Evolutionary conservation across 2,113 vertebrate species (phyloP).

Genomic region (Vicugna pacos): DNA sequence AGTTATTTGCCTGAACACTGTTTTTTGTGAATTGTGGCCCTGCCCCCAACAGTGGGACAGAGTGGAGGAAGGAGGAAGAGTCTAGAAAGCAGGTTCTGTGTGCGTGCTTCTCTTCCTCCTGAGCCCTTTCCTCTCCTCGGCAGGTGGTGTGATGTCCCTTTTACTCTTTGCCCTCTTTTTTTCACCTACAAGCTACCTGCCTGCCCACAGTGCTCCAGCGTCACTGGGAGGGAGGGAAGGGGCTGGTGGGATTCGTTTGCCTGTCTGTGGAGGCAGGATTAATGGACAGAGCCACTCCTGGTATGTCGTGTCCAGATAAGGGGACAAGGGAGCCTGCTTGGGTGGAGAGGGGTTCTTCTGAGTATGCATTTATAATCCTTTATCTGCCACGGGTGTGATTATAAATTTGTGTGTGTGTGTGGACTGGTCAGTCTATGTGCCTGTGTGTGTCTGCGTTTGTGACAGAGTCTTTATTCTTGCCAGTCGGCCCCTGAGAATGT

Average conservation of each 20-base stretch:
- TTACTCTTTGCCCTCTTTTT: neutral
- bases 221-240: neutral
- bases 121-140: neutral
- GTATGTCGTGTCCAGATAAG: neutral
- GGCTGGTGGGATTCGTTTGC: neutral
- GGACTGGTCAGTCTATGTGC: neutral
- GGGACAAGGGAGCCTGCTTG: neutral
- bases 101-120: neutral
- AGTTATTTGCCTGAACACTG: neutral
- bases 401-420: neutral
- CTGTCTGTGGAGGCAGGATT: neutral
- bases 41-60: neutral
- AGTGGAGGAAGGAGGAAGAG: constrained; percentile 57
- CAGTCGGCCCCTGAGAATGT: neutral
- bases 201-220: neutral
- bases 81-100: neutral
- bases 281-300: neutral
- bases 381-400: neutral
- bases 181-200: neutral
- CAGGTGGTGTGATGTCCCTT: neutral
- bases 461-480: constrained; percentile 34
- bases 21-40: neutral
- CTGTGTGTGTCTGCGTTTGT: neutral
- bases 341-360: neutral
- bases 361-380: neutral